phyloP scores from a whole-genome alignment of 1,140 invertebrate genomes.

The Tetranychus urticae region DNA sequence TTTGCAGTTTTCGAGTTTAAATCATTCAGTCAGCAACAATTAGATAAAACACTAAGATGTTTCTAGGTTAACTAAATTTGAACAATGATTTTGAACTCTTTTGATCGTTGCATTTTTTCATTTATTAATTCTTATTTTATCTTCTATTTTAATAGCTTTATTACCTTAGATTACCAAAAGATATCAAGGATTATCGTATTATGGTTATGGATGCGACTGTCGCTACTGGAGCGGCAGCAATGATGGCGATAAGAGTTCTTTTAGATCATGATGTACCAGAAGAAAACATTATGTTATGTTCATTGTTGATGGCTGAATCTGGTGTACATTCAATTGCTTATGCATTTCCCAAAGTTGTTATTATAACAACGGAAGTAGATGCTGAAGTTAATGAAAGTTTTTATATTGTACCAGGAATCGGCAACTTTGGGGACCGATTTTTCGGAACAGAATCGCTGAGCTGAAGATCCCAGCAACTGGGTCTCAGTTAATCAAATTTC shows the following conservation, averaged over 20 bases:
- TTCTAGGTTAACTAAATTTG: too few species aligned
- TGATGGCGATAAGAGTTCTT: slow-evolving; percentile 94
- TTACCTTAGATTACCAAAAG: slow-evolving; percentile 82
- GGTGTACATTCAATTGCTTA: slow-evolving; percentile 93
- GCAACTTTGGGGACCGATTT: slow-evolving; percentile 93
- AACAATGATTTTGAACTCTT: too few species aligned
- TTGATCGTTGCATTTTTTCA: too few species aligned
- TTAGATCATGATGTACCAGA: slow-evolving; percentile 92
- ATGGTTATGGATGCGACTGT: slow-evolving; percentile 96
- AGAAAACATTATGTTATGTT: slow-evolving; percentile 75
- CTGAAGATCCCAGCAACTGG: too few species aligned
- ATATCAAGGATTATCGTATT: slow-evolving; percentile 89
- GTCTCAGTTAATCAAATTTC: too few species aligned
- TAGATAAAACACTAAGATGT: too few species aligned
- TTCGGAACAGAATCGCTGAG: slow-evolving; percentile 59
- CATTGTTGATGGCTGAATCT: slow-evolving; percentile 83
- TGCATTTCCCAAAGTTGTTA: slow-evolving; percentile 85
- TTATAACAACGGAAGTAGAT: slow-evolving; percentile 85
- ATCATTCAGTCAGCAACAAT: too few species aligned
- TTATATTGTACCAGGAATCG: slow-evolving; percentile 90
- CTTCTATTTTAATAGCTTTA: slow-evolving; percentile 42
- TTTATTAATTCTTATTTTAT: not conserved
- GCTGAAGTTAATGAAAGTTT: slow-evolving; percentile 93
- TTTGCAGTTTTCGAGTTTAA: too few species aligned
- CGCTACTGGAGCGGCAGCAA: slow-evolving; percentile 86